Percentiles rank a stretch among this genome's conserved stretches.
phyloP scores from a whole-genome alignment of 1,140 invertebrate species.

The Tetramorium parvispinum region DNA sequence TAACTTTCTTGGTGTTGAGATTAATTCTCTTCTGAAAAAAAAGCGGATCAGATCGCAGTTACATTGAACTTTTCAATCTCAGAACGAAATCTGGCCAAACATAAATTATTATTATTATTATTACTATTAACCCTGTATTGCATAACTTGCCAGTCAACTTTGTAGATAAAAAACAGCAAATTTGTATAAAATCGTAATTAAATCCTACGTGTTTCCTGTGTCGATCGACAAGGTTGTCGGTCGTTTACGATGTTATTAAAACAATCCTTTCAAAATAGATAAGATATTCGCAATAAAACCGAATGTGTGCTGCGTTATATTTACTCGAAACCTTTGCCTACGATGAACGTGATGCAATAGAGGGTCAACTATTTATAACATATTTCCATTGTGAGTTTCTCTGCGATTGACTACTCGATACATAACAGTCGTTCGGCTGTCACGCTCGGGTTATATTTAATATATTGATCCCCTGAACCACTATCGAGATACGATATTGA shows the following conservation, averaged over 20 bases:
- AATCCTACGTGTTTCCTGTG: neutral
- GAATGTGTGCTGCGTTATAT: neutral
- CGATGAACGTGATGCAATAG: constrained; percentile 13
- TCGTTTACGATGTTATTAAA: neutral
- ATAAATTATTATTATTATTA: neutral
- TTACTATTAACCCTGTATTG: constrained; percentile 31
- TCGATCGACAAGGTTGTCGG: neutral
- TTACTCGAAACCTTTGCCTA: neutral
- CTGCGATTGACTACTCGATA: constrained; percentile 56
- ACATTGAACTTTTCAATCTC: constrained; percentile 26
- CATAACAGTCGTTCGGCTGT: constrained; percentile 56
- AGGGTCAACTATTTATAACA: constrained; percentile 58
- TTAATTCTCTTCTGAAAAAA: neutral
- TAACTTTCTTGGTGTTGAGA: neutral
- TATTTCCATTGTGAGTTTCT: constrained; percentile 38
- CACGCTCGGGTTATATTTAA: constrained; percentile 57
- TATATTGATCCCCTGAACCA: constrained; percentile 62
- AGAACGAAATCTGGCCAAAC: constrained; percentile 4
- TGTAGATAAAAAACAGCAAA: neutral
- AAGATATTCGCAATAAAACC: neutral
- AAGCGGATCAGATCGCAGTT: neutral
- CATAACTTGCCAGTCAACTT: neutral
- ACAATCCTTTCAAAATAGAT: neutral
- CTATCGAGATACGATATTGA: constrained; percentile 51
- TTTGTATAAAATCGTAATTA: neutral